Evolutionary conservation across 2,797 vertebrate species (phyloP), one percentile per base, ranked within the genome.

Genomic region (Hippopotamyrus pictus): DNA sequence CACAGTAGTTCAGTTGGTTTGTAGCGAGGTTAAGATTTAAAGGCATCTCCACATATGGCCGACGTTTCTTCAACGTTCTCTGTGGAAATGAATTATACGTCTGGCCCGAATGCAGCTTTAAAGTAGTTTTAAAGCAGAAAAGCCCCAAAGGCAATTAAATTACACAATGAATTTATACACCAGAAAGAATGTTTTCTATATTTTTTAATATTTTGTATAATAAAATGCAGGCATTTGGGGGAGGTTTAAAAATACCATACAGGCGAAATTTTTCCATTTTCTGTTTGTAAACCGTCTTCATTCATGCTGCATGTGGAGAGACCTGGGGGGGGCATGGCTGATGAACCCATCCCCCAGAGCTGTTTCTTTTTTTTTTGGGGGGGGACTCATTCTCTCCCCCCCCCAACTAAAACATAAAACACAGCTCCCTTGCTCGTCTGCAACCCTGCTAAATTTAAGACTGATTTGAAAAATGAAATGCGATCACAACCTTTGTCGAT

Each of bases 51-150:
- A 54, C 86, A 83, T 89, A 89, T 90, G 85, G 89, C 65, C 87
- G 83, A 88, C 17, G 29, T 44, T 82, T 29, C 11, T 91, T 89
- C 89, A 11, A 88, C 53, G 73, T 57, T 73, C 54, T 65, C 87
- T 90, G 62, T 86, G 53, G 89, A 90, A 90, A 86, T 88, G 85
- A 91, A 90, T 91, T 62, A 89, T 85, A 59, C 29, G 86, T 65
- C 89, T n/a, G 50, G 76, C 69, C 87, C 46, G 88, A 65, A 69
- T 4, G 51, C 44, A 48, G 48, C 53, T 86, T 89, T 62, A 84
- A 62, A 85, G 57, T 53, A 17, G 41, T 48, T 29, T 89, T 22
- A 69, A 33, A 86, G 51, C 73, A 73, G 44, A 62, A 69, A 29
- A 11, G 7, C 83, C 46, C 44, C 37, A 46, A 41, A 73, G 46